These are phyloP conservation scores for Etheostoma spectabile DNA, from an alignment of 2,113 vertebrate species.

Conservation along the genomic window DNA sequence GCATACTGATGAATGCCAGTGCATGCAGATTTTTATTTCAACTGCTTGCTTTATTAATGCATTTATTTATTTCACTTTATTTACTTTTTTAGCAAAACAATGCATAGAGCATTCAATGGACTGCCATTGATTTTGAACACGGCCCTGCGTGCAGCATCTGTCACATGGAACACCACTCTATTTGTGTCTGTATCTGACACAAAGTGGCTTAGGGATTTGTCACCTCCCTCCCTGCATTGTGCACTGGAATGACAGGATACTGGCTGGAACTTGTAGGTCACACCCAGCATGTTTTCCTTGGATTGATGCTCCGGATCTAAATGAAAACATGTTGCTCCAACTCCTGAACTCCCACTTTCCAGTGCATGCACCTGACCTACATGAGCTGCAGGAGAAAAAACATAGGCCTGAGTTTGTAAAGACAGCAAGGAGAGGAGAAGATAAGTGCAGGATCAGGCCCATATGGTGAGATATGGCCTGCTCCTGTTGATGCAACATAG, in stretches of 20 bases:
- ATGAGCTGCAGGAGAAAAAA: constrained; percentile 10
- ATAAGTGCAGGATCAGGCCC: constrained; percentile 53
- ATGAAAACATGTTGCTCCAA: constrained; percentile 57
- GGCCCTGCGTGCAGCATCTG: constrained; percentile 54
- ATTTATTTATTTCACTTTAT: constrained; percentile 14
- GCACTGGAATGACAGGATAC: constrained; percentile 80
- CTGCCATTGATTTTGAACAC: constrained; percentile 54
- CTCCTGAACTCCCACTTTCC: constrained; percentile 19
- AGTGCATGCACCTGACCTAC: constrained; percentile 49
- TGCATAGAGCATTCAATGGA: constrained; percentile 38
- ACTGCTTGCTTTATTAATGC: neutral
- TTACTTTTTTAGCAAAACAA: constrained; percentile 31
- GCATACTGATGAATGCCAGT: constrained; percentile 21
- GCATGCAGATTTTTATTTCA: constrained; percentile 12
- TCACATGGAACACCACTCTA: constrained; percentile 63
- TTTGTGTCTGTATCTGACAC: constrained; percentile 67
- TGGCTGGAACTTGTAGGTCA: constrained; percentile 73
- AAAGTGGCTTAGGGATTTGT: constrained; percentile 75
- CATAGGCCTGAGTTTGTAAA: constrained; percentile 31
- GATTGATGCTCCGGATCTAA: constrained; percentile 60
- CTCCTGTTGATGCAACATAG: constrained; percentile 59
- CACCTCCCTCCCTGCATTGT: constrained; percentile 77
- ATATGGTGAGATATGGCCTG: constrained; percentile 70
- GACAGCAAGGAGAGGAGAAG: constrained; percentile 26
- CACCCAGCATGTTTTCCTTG: constrained; percentile 75